phyloP scores from a whole-genome alignment of 2,113 vertebrate species.

The Opisthocomus hoazin region DNA sequence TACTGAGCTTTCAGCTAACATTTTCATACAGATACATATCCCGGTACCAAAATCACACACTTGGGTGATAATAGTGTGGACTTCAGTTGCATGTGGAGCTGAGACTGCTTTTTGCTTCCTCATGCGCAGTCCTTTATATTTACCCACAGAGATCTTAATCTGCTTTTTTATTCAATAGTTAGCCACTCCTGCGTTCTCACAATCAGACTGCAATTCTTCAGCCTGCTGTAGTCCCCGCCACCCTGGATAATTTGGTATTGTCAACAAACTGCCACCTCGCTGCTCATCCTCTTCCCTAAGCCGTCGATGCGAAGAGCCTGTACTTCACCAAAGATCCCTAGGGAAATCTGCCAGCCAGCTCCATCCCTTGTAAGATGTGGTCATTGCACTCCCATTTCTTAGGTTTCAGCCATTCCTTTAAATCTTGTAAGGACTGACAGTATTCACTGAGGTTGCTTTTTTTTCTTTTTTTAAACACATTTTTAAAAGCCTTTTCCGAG shows the following conservation, averaged over 20 bases:
- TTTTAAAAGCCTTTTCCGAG: background rate
- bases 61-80: background rate
- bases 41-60: background rate
- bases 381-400: background rate
- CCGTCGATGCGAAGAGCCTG: background rate
- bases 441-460: background rate
- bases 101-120: background rate
- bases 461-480: background rate
- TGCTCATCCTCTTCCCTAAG: background rate
- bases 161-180: background rate
- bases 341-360: background rate
- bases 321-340: background rate
- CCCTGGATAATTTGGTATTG: background rate
- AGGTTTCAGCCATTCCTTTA: background rate
- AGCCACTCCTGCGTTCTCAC: background rate
- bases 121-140: background rate
- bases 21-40: background rate
- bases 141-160: background rate
- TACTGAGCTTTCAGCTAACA: background rate
- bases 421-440: background rate
- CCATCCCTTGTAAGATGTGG: background rate
- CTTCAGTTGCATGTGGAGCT: background rate
- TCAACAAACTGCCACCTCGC: conserved; percentile 16
- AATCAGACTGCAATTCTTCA: background rate
- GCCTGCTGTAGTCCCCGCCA: background rate